Percentiles rank a stretch among this genome's conserved stretches.
Conservation (phyloP, 2,797 vertebrate species). For the Enteromius mattozi region DNA sequence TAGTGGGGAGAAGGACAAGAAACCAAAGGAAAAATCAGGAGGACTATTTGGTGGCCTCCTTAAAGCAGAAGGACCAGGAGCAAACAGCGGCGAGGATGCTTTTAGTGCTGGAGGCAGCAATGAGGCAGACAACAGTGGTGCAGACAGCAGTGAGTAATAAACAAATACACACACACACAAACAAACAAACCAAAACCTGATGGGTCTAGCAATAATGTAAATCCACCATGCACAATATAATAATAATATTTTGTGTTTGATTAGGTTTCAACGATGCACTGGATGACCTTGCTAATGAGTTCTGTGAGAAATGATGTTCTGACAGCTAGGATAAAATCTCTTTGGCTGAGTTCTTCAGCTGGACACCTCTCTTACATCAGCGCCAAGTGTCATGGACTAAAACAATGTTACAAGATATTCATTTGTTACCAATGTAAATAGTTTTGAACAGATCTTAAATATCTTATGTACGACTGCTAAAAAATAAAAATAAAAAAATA, state of each 20-base stretch:
- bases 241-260: slow-evolving; percentile 12
- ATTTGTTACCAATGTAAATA: slow-evolving; percentile 36
- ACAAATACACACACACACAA: not conserved
- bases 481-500: not conserved
- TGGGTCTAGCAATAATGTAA: not conserved
- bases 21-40: slow-evolving; percentile 34
- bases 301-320: slow-evolving; percentile 30
- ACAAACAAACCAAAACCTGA: not conserved
- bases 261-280: slow-evolving; percentile 60
- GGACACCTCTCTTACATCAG: not conserved
- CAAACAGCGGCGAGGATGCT: not conserved
- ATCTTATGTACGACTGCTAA: not conserved
- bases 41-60: slow-evolving; percentile 52
- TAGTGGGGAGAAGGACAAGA: not conserved
- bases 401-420: slow-evolving; percentile 12
- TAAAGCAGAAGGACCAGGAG: not conserved
- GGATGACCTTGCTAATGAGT: slow-evolving; percentile 46
- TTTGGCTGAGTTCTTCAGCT: not conserved
- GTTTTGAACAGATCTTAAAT: not conserved
- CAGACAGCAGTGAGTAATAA: slow-evolving; percentile 26
- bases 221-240: not conserved
- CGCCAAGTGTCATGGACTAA: not conserved
- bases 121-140: not conserved
- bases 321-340: slow-evolving; percentile 10
- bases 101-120: not conserved